Evolutionary conservation across 1,140 invertebrate genomes (phyloP), one percentile per base, ranked within the genome.

Genomic region (Listronotus oregonensis): DNA sequence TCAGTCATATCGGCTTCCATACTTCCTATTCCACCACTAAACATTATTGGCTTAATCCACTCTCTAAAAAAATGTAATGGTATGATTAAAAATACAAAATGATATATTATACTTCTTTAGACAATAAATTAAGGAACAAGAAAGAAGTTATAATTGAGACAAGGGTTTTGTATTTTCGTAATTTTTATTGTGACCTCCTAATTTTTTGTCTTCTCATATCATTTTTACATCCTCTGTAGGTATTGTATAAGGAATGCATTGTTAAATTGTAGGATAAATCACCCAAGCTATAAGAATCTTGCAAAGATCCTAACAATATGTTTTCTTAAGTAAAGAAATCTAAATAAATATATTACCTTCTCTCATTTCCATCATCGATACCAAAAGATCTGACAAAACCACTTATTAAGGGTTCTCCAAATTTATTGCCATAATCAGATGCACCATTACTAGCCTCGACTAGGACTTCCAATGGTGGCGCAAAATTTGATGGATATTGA

Each of bases 1-100:
- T 86, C 80, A 10, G 90, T 86, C 86, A 93, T 89, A 50, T 80
- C 77, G n/a, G 86, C 86, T 72, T 95, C 90, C 82, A 99, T 90
- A 10, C 89, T 90, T 6, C 97, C 96, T 64, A 99, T 86, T 40
- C 97, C 97, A 58, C 93, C 96, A 76, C 93, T 97, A 71, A 99
- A 99, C 96, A 99, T 98, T 60, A 99, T 98, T 0, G 97, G 96
- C 77, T 99, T 99, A 0, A 99, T 90, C 83, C 91, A 99, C 80
- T 99, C 97, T 61, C 93, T 65, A 10, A 18, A 21, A 18, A 21
- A 6, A 49, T 6, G 17, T 15, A 61, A 61, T 37, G 3, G 46
- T 27, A 27, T 34, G 18, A 37, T n/a, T 18, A 18, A 6, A 15
- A 12, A 50, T 50, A 15, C 4, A 6, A 12, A 17, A 49, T 18